Evolutionary conservation across 2,113 vertebrate genomes (phyloP), one percentile per base, ranked within the genome.

Genomic region (Cyprichromis sp.): DNA sequence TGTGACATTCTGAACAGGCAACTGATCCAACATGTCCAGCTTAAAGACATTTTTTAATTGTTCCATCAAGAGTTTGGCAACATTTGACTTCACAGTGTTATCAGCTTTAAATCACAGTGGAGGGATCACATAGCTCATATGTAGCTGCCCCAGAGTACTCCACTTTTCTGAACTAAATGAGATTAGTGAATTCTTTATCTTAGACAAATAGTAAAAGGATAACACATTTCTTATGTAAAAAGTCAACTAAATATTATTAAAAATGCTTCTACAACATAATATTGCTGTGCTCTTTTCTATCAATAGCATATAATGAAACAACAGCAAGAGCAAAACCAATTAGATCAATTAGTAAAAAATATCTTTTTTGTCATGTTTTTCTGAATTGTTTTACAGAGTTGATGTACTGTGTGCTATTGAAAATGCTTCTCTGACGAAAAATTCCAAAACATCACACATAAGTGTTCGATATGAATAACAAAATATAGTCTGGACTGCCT

Each of bases 81-180:
- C 53, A 79, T 63, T 36, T 63, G 29, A 21, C 36, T 86, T 29
- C 13, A 47, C 42, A 59, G 19, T 89, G 16, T 85, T 86, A 91
- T 87, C 84, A 82, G 82, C 40, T 87, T 83, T 83, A n/a, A 14
- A 82, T 90, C 81, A 80, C 59, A 81, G 52, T 52, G 63, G 66
- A 86, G 19, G 26, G 17, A 36, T 36, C 3, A 63, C 7, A 93
- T 92, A 93, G 89, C 80, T 91, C 81, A 80, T 80, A 83, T 87
- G 85, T 81, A 73, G 38, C 16, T 47, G 93, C 89, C 82, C 87
- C 82, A 86, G 34, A 87, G 54, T 57, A 55, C 82, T 85, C 24
- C 29, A n/a, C 45, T 81, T 81, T 47, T 61, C 82, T 88, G 73
- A 42, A 34, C 66, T 83, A 61, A 92, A 89, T 78, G 73, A 85